phyloP scores from a whole-genome alignment of 2,888 invertebrate species.

The Gonocerus acuteangulatus region DNA sequence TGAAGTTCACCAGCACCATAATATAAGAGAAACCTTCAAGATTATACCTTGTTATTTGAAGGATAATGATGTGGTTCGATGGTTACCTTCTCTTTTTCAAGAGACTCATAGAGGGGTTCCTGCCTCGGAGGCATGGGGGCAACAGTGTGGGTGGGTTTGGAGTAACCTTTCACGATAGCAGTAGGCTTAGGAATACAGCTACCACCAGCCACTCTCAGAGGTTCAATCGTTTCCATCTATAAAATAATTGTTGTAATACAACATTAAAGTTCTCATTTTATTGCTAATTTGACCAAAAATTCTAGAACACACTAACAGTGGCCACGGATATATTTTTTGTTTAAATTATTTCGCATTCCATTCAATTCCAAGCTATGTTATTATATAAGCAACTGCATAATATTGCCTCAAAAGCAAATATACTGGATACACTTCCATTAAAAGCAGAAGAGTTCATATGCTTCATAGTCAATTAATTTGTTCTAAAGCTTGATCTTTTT shows the following conservation, averaged over 20 bases:
- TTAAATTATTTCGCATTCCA: too few species aligned
- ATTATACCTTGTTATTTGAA: neutral
- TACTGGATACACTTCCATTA: too few species aligned
- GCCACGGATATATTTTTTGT: too few species aligned
- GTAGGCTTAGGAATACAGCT: constrained; percentile 73
- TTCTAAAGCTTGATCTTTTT: too few species aligned
- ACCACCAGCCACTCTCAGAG: constrained; percentile 42
- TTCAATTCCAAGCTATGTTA: too few species aligned
- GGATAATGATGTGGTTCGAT: constrained; percentile 13
- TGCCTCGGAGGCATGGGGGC: constrained; percentile 38
- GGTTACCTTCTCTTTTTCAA: constrained; percentile 31
- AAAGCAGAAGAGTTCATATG: too few species aligned
- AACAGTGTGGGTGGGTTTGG: constrained; percentile 51
- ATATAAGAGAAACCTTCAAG: neutral
- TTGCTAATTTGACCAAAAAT: too few species aligned
- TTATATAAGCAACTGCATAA: too few species aligned
- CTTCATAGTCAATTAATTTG: too few species aligned
- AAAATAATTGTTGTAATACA: constrained; percentile 3
- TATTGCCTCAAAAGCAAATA: too few species aligned
- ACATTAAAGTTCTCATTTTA: too few species aligned
- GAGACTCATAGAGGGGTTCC: constrained; percentile 22
- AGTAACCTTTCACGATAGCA: constrained; percentile 83
- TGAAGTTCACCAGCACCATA: neutral
- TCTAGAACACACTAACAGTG: too few species aligned
- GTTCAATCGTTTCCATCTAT: constrained; percentile 37